phyloP scores from a whole-genome alignment of 2,113 vertebrate genomes.

The Odocoileus virginianus region DNA sequence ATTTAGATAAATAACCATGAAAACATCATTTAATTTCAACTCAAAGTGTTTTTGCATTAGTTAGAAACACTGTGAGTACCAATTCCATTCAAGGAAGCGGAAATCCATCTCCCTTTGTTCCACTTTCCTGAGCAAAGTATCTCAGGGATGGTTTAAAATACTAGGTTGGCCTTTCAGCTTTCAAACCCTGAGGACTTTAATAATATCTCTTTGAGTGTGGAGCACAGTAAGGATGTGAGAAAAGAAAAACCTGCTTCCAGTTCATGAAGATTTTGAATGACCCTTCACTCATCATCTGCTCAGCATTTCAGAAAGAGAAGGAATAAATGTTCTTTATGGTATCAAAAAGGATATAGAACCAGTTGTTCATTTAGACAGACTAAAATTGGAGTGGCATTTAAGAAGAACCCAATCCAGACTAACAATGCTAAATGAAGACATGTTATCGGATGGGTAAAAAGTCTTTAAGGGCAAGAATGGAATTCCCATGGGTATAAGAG shows the following conservation, averaged over 20 bases:
- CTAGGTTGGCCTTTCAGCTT: background rate
- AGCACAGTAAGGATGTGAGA: background rate
- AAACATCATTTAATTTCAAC: background rate
- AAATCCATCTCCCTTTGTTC: background rate
- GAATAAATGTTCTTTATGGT: background rate
- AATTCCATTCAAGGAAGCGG: background rate
- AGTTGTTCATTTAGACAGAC: background rate
- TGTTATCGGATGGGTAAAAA: background rate
- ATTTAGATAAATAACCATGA: background rate
- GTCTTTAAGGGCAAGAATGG: background rate
- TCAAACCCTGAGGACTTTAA: background rate
- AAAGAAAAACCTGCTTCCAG: background rate
- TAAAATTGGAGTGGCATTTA: background rate
- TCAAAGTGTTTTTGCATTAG: background rate
- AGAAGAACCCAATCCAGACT: background rate
- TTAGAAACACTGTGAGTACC: background rate
- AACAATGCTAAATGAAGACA: background rate
- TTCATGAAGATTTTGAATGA: background rate
- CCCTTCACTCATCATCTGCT: background rate
- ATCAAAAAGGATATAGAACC: background rate
- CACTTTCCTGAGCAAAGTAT: background rate
- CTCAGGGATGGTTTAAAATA: background rate
- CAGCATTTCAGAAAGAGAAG: background rate
- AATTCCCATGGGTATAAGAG: slow-evolving; percentile 27
- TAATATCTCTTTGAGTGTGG: background rate